Percentiles rank a stretch among this genome's conserved stretches.
These are phyloP conservation scores for Lasioglossum villosulum DNA, from an alignment of 2,888 invertebrate genomes.

Conservation along the genomic window DNA sequence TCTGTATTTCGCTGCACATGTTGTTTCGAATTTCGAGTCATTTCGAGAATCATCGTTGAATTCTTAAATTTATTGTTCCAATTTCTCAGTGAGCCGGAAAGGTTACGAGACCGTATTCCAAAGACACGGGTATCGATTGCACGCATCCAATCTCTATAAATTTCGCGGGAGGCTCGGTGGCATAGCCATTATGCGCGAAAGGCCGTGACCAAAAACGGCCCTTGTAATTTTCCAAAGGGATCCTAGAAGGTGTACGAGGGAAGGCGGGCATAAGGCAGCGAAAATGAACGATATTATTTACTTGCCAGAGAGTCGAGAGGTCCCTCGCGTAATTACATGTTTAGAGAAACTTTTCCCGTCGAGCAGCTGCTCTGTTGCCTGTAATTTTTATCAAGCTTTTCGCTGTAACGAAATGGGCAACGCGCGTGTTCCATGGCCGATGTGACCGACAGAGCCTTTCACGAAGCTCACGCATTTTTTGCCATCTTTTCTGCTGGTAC, in stretches of 20 bases:
- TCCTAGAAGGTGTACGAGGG: neutral
- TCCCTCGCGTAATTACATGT: slow-evolving; percentile 1
- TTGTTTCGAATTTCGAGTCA: no score
- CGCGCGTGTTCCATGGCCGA: neutral
- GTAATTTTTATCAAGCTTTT: slow-evolving; percentile 4
- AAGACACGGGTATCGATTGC: neutral
- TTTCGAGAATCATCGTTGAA: no score
- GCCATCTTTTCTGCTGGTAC: neutral
- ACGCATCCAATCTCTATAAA: slow-evolving; percentile 2
- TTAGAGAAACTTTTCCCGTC: neutral
- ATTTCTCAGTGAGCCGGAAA: neutral
- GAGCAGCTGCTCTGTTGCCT: neutral
- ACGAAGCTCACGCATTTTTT: neutral
- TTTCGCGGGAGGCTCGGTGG: neutral
- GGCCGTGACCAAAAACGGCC: neutral
- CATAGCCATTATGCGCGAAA: neutral
- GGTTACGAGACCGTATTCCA: neutral
- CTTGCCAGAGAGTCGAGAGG: neutral
- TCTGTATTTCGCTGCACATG: no score
- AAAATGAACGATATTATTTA: slow-evolving; percentile 7
- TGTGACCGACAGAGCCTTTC: neutral
- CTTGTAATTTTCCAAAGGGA: neutral
- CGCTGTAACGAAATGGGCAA: neutral
- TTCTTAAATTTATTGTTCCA: no score
- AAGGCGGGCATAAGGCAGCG: neutral